Base-by-base conservation (phyloP, 2,797 vertebrate species). In the Ceryle rudis region DNA sequence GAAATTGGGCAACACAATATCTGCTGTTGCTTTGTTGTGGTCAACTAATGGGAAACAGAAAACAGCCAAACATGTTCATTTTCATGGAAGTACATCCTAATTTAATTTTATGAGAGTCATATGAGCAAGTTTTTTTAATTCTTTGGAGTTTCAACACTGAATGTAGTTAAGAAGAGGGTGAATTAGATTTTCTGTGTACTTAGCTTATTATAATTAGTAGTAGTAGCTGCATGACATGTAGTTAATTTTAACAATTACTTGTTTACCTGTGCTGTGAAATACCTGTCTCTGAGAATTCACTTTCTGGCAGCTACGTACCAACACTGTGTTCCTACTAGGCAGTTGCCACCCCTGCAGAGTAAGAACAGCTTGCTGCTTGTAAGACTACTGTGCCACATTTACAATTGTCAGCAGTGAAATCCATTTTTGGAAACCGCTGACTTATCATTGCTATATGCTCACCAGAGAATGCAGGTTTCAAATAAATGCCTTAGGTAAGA, bases 231-330 rank as follows among this genome's bases (percentile, higher is more conserved):
- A 47, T 60, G 57, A 21, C 25, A 16, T 28, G 11, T 39, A 64
- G 28, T 64, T 86, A 61, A 42, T 74, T 88, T 72, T 57, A 69
- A 17, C 29, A 60, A 39, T 41, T 41, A 16, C 9, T 64, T 71
- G 5, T 66, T 93, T 52, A 55, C 23, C 23, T 92, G 55, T 55
- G 10, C 64, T 94, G 47, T 73, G 79, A 92, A 86, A 75, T 72
- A 57, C 9, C 2, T 33, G 2, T 20, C 39, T 58, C 10, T 60
- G 75, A 55, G 14, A 77, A 72, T 57, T 83, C 15, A 5, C 9
- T 18, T 70, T 77, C 41, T 71, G 29, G 7, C 35, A 74, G 46
- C 37, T 54, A 47, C 14, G 26, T 46, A 37, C 18, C 44, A 54
- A 74, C 0, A 1, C 33, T 69, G 22, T 55, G 20, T 49, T 78